phyloP scores from a whole-genome alignment of 2,888 invertebrate species.

The Lordiphosa fenestrarum region DNA sequence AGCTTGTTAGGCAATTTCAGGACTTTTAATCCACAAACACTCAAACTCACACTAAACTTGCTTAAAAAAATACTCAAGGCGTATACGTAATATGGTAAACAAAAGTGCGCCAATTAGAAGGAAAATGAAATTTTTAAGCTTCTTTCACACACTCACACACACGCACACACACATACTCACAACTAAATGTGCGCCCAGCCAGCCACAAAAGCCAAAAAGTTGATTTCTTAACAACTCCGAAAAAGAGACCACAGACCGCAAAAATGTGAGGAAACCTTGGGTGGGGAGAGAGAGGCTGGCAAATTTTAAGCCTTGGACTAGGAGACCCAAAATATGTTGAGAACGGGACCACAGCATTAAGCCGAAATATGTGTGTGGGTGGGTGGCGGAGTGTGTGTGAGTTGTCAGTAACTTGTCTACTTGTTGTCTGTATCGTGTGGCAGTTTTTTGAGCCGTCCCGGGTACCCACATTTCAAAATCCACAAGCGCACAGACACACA shows the following conservation, averaged over 20 bases:
- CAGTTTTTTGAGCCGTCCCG: slow-evolving; percentile 31
- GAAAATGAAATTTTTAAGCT: slow-evolving; percentile 68
- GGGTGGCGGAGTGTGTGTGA: slow-evolving; percentile 14
- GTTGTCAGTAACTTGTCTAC: slow-evolving; percentile 65
- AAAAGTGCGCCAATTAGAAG: slow-evolving; percentile 75
- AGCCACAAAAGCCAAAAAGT: slow-evolving; percentile 69
- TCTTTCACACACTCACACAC: slow-evolving; percentile 15
- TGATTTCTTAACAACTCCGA: slow-evolving; percentile 65
- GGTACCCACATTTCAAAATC: slow-evolving; percentile 40
- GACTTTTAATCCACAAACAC: slow-evolving; percentile 35
- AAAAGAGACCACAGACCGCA: slow-evolving; percentile 46
- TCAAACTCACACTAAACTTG: not conserved
- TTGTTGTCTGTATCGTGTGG: slow-evolving; percentile 63
- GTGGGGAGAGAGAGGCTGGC: slow-evolving; percentile 2
- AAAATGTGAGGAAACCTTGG: slow-evolving; percentile 49
- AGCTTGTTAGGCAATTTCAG: slow-evolving; percentile 64
- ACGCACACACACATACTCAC: slow-evolving; percentile 16
- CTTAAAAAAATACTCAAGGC: slow-evolving; percentile 17
- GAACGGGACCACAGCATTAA: slow-evolving; percentile 53
- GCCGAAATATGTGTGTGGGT: slow-evolving; percentile 5
- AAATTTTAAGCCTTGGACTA: slow-evolving; percentile 11
- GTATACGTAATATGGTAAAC: slow-evolving; percentile 54
- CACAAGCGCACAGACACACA: slow-evolving; percentile 11
- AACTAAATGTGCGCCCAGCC: slow-evolving; percentile 55
- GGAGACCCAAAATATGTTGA: slow-evolving; percentile 38